These are phyloP conservation scores for Coilia nasus DNA, from an alignment of 2,797 vertebrate species.

Conservation along the genomic window DNA sequence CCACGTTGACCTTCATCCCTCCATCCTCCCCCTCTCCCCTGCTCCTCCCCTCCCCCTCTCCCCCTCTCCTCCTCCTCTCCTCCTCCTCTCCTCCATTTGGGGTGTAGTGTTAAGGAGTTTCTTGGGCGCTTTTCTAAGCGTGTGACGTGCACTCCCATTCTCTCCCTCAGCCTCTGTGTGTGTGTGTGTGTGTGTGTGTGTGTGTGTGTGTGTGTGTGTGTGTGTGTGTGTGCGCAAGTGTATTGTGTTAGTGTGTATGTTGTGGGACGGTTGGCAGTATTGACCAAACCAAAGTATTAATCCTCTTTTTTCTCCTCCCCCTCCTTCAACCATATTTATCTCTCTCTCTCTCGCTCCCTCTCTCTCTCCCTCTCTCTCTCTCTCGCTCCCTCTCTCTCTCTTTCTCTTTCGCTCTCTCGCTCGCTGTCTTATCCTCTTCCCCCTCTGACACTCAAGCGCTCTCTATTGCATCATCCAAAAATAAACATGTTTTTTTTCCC, in stretches of 20 bases:
- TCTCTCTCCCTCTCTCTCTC: background rate
- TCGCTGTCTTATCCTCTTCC: slow-evolving; percentile 17
- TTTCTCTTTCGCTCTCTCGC: background rate
- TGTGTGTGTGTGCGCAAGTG: background rate
- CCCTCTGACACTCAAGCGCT: background rate
- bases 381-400: background rate
- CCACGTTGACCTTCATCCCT: background rate
- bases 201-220: background rate
- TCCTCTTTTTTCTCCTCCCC: background rate
- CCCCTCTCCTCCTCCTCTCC: slow-evolving; percentile 34
- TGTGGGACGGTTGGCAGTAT: background rate
- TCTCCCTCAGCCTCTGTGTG: slow-evolving; percentile 16
- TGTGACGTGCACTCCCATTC: slow-evolving; percentile 17
- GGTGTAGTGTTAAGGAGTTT: slow-evolving; percentile 46
- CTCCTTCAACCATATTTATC: background rate
- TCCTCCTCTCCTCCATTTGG: slow-evolving; percentile 50
- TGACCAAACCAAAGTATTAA: slow-evolving; percentile 20
- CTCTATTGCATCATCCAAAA: slow-evolving; percentile 4
- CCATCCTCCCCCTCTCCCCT: background rate
- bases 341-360: no score
- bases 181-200: slow-evolving; percentile 25
- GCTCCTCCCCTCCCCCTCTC: background rate
- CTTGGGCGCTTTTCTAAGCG: slow-evolving; percentile 10
- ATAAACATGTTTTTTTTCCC: background rate
- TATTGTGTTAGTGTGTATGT: background rate